These are phyloP conservation scores for Allygus modestus DNA, from an alignment of 2,888 invertebrate genomes.

Conservation along the genomic window DNA sequence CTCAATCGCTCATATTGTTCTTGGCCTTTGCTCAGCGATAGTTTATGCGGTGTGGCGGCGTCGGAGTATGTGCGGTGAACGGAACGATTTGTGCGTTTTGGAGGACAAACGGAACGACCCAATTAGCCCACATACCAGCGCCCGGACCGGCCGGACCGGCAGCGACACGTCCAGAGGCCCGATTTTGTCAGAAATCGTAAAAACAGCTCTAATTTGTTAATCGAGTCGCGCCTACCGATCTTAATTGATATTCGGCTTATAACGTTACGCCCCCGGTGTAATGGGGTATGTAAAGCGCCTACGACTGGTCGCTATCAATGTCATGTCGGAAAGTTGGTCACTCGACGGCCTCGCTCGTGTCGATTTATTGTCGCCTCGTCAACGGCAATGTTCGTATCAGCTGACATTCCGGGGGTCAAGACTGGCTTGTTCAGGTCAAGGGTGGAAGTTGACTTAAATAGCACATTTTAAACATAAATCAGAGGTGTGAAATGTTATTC, in stretches of 20 bases:
- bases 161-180: not conserved
- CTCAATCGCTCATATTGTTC: conserved; percentile 12
- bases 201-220: conserved; percentile 33
- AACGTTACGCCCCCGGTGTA: not conserved
- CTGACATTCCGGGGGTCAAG: conserved; percentile 31
- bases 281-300: not conserved
- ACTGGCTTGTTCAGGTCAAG: too few species aligned
- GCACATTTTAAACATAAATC: too few species aligned
- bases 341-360: not conserved
- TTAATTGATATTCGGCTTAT: conserved; percentile 26
- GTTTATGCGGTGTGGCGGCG: conserved; percentile 7
- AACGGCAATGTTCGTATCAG: not conserved
- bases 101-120: conserved; percentile 31
- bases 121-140: conserved; percentile 20
- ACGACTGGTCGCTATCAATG: not conserved
- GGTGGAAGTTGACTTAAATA: too few species aligned
- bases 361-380: conserved; percentile 1
- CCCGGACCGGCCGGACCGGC: not conserved
- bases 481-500: too few species aligned
- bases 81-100: conserved; percentile 32
- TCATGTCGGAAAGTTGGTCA: conserved; percentile 17
- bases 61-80: conserved; percentile 25
- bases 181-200: conserved; percentile 23
- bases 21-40: conserved; percentile 33
- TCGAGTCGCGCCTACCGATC: not conserved